Evolutionary conservation across 2,797 vertebrate species (phyloP), one percentile per base, ranked within the genome.

Genomic region (Arctocebus calabarensis): DNA sequence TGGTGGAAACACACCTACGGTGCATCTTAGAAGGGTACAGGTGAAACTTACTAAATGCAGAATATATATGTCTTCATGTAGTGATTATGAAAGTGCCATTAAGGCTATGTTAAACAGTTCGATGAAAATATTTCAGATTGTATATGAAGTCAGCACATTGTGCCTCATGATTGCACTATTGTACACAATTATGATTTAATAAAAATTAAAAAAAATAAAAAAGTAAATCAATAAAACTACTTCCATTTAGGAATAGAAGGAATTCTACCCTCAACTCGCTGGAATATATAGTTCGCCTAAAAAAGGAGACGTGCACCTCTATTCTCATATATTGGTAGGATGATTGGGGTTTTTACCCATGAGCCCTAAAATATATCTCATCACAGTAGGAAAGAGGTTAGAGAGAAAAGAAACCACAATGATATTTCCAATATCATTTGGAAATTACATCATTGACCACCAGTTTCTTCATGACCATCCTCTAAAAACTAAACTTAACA

Each of bases 401-500:
- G 48, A 88, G 32, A 94, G 9, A 75, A 12, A 90, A 86, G 40
- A 84, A 97, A 40, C 52, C 59, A 43, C 12, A 52, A 52, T 52
- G 48, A 16, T 52, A 52, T 52, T 52, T 52, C 48, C 23, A 85
- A 94, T 68, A n/a, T 88, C n/a, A 82, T 86, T 92, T 92, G 48
- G 25, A 85, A 93, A 84, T 81, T 83, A 91, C 79, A 62, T 78
- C 37, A 88, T 20, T 94, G 59, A 77, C 32, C 37, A 40, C 29
- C 43, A 23, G 34, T 88, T 84, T 90, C 78, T 92, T 90, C 23
- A 78, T 77, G 32, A 73, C 7, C 13, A 90, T 78, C 40, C 79
- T 93, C 32, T 75, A 84, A 94, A 91, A 40, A 95, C 52, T 71
- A 91, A 62, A 84, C 66, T 95, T 73, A 92, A 84, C 68, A 61